Conservation (phyloP, 1,140 invertebrate species). For the Monochamus saltuarius region DNA sequence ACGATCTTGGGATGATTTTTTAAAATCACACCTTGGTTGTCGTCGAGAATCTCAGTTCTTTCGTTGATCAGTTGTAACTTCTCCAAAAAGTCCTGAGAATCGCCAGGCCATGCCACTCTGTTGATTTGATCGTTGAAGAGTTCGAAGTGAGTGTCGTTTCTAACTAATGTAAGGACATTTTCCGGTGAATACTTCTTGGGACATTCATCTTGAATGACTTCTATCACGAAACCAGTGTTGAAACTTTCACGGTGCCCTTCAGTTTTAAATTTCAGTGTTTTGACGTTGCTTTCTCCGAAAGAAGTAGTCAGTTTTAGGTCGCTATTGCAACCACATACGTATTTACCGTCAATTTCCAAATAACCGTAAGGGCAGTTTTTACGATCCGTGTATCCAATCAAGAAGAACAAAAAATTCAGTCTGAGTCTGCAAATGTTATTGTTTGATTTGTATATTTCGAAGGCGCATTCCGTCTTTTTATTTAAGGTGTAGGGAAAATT, state of each 20-base stretch:
- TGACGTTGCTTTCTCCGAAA: slow-evolving; percentile 40
- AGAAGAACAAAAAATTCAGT: slow-evolving; percentile 59
- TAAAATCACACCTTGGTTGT: slow-evolving; percentile 12
- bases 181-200: slow-evolving; percentile 41
- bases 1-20: slow-evolving; percentile 15
- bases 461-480: slow-evolving; percentile 52
- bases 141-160: slow-evolving; percentile 35
- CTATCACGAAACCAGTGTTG: slow-evolving; percentile 56
- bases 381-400: slow-evolving; percentile 51
- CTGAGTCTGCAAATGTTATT: slow-evolving; percentile 55
- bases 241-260: slow-evolving; percentile 22
- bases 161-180: neutral
- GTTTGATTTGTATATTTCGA: slow-evolving; percentile 54
- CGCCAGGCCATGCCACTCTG: slow-evolving; percentile 23
- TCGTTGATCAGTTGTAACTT: slow-evolving; percentile 29
- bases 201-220: slow-evolving; percentile 59
- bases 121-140: slow-evolving; percentile 44
- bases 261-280: slow-evolving; percentile 49
- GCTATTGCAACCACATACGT: slow-evolving; percentile 59
- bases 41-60: slow-evolving; percentile 27
- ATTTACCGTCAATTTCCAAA: slow-evolving; percentile 58
- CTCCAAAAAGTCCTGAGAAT: slow-evolving; percentile 7
- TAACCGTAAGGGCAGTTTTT: slow-evolving; percentile 54
- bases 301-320: slow-evolving; percentile 52
- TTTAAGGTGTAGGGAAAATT: slow-evolving; percentile 56